Base-by-base conservation (phyloP, 2,797 vertebrate species). In the Sphenodon punctatus region DNA sequence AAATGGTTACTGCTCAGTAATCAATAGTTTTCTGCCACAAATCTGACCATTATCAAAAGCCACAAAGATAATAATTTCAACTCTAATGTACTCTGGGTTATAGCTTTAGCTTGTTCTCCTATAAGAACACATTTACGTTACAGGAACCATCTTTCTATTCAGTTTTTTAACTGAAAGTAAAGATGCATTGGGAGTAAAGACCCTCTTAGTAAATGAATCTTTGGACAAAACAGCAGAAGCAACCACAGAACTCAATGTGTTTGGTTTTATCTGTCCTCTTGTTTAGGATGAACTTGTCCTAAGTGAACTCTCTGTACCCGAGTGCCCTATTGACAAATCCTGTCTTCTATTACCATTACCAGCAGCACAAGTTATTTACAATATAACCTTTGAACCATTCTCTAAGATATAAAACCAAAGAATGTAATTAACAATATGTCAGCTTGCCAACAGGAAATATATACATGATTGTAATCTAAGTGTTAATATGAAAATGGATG, bases 291-390 rank as follows among this genome's bases (percentile, higher is more conserved):
- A 34, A 38, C n/a, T 73, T 75, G 27, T 70, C 59, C 61, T 48
- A 32, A n/a, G 3, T 3, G 13, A 76, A 39, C 20, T 70, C 66
- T 22, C 27, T 15, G 56, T 65, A 42, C 2, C 2, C 1, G 0
- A 0, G 5, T 48, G 20, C 15, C 41, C 8, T 59, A 43, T 32
- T 39, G 59, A 64, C 79, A 72, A 36, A 30, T 15, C 10, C 32
- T n/a, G 23, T 32, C 5, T 17, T n/a, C 25, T 27, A 42, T 5
- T 1, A 1, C 23, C 46, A 67, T n/a, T n/a, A 34, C 48, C 32
- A 23, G 19, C 36, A 46, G 17, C 27, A 39, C 10, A 45, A 9
- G 42, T 53, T 60, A 41, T 49, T 39, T 72, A 43, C 39, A 27
- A 45, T 23, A 23, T 56, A 36, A 75, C 30, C 41, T 20, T 30